Base-by-base conservation (phyloP, 2,888 invertebrate species). In the Drosophila acutilabella region DNA sequence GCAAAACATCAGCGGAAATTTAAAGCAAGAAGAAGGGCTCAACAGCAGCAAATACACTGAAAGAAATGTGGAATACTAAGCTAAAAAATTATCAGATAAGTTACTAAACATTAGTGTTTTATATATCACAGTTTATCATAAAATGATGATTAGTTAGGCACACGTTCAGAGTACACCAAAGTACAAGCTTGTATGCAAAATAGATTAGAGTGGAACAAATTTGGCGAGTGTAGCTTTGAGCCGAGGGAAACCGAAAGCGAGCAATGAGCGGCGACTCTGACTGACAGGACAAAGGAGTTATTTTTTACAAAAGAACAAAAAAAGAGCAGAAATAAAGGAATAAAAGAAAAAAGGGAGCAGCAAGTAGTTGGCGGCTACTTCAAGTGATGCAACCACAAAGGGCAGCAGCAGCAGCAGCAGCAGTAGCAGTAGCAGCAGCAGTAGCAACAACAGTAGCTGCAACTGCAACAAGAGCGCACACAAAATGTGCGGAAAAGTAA, bases 231-330 rank as follows among this genome's bases (percentile, higher is more conserved):
- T 26, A 42, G 64, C 18, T 33, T 13, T 36, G 36, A 30, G 51
- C 65, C 52, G 53, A 77, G 71, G 71, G 80, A 75, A 83, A 88
- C 83, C 72, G 86, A 89, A 85, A 88, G 81, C 81, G 56, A 69
- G 53, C 44, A 41, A 44, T 47, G 65, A 53, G 50, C 70, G 33
- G 20, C 48, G 58, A 66, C 67, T 50, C 71, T 85, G 84, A 91
- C 85, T 91, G 90, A 91, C 90, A 91, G 90, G 91, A 91, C 90
- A 91, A 91, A 91, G 88, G 86, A 89, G 89, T 78, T 90, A 90
- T 90, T 90, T 90, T 86, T 81, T 78, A 88, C 82, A 89, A 86
- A 88, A 74, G 71, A 78, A 77, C 78, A 67, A 80, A 81, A 81
- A 78, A 74, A 70, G 72, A 65, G 76, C 75, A 85, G 74, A 62